These are phyloP conservation scores for Oreonectes daqikongensis DNA, from an alignment of 2,797 vertebrate genomes.

Conservation along the genomic window DNA sequence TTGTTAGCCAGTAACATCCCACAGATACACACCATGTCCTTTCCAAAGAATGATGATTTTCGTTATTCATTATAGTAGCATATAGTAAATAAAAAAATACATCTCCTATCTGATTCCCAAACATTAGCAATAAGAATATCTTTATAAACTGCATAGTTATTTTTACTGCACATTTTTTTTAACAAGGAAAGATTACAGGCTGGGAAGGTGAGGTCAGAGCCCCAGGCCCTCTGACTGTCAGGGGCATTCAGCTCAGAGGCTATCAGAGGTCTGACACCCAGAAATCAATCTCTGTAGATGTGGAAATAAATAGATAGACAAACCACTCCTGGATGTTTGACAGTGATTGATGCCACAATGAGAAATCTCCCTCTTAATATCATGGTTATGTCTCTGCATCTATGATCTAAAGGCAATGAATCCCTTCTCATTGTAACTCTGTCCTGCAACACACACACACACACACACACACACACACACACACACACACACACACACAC, in stretches of 20 bases:
- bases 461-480: no score
- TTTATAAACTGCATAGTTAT: not conserved
- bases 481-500: no score
- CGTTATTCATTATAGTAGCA: no score
- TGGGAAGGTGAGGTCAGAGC: not conserved
- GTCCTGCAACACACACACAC: not conserved
- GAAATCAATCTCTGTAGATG: not conserved
- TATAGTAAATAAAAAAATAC: not conserved
- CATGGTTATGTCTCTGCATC: not conserved
- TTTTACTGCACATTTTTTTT: not conserved
- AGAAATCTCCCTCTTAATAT: not conserved
- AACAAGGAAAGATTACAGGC: not conserved
- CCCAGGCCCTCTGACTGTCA: not conserved
- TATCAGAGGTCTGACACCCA: not conserved
- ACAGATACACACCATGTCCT: not conserved
- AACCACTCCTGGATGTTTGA: not conserved
- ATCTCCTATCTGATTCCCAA: not conserved
- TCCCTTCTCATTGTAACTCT: not conserved
- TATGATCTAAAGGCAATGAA: not conserved
- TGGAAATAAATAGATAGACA: not conserved
- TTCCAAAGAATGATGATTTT: not conserved
- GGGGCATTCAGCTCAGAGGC: not conserved
- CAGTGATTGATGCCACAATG: not conserved
- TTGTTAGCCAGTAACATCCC: conserved; percentile 12
- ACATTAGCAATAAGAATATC: no score